A percentile compares a stretch with the other conserved stretches of the same genome.
phyloP scores from a whole-genome alignment of 2,113 vertebrate genomes.

The Orycteropus afer region DNA sequence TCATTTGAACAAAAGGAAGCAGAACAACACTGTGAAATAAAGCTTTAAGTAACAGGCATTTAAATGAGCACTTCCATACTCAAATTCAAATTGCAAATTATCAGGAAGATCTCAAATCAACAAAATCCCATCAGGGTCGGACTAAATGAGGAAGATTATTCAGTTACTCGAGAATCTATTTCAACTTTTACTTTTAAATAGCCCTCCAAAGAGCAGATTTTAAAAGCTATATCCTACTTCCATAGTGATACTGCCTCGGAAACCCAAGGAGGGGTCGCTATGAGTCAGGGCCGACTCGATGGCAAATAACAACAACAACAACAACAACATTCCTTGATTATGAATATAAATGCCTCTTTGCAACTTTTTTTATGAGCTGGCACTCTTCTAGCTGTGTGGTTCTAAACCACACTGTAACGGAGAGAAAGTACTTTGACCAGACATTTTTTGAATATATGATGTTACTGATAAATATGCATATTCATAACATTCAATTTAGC shows the following conservation, averaged over 20 bases:
- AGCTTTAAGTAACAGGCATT: not conserved
- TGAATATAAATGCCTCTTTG: not conserved
- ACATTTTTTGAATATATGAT: not conserved
- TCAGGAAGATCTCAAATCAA: slow-evolving; percentile 12
- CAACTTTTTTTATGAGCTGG: not conserved
- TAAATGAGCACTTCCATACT: not conserved
- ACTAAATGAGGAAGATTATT: not conserved
- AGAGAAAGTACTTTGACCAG: not conserved
- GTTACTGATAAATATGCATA: not conserved
- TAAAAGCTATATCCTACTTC: too few species aligned
- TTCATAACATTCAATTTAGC: not conserved
- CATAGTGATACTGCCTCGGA: too few species aligned
- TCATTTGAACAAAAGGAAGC: slow-evolving; percentile 48
- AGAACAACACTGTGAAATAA: slow-evolving; percentile 29
- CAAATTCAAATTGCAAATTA: slow-evolving; percentile 19
- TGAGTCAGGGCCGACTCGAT: too few species aligned
- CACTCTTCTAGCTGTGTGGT: not conserved
- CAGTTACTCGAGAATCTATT: not conserved
- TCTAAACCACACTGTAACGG: not conserved
- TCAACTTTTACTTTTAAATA: not conserved
- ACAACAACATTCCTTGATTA: not conserved
- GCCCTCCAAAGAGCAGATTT: slow-evolving; percentile 23
- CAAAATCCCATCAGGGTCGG: not conserved
- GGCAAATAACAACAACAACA: too few species aligned
- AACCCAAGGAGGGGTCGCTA: too few species aligned